These are phyloP conservation scores for Pinna nobilis DNA, from an alignment of 1,140 invertebrate genomes.

Conservation along the genomic window DNA sequence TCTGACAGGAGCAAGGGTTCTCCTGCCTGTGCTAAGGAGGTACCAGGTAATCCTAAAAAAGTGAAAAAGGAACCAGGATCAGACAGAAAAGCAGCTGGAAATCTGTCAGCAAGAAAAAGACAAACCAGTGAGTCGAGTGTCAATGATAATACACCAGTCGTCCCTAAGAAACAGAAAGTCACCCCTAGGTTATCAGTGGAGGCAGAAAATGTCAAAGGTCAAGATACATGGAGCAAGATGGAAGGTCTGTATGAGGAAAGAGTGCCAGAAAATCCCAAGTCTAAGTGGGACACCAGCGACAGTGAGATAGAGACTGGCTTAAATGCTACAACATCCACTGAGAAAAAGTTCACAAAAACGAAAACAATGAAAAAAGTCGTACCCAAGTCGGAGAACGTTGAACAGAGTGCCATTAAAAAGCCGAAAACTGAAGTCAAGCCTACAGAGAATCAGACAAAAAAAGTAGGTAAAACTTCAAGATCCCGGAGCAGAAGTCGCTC, in stretches of 20 bases:
- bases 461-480: constrained; percentile 23
- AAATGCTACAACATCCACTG: not conserved
- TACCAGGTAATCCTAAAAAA: constrained; percentile 28
- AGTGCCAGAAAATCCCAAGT: constrained; percentile 59
- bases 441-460: constrained; percentile 21
- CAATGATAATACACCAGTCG: constrained; percentile 47
- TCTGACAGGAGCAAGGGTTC: constrained; percentile 34
- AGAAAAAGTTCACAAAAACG: not conserved
- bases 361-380: constrained; percentile 4
- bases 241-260: constrained; percentile 63
- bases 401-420: constrained; percentile 1
- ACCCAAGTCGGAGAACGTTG: not conserved
- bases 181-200: constrained; percentile 25
- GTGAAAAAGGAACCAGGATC: constrained; percentile 40
- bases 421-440: not conserved
- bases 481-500: constrained; percentile 41
- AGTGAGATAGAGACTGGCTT: constrained; percentile 61
- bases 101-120: constrained; percentile 47
- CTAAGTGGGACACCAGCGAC: constrained; percentile 71
- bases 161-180: constrained; percentile 40
- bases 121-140: constrained; percentile 57
- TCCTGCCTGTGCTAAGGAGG: constrained; percentile 17
- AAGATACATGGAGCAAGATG: constrained; percentile 69
- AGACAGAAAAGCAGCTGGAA: constrained; percentile 36
- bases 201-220: constrained; percentile 31